Percentiles rank a stretch among this genome's conserved stretches.
These are phyloP conservation scores for Sylvilagus bachmani DNA, from an alignment of 2,113 vertebrate genomes.

Conservation along the genomic window DNA sequence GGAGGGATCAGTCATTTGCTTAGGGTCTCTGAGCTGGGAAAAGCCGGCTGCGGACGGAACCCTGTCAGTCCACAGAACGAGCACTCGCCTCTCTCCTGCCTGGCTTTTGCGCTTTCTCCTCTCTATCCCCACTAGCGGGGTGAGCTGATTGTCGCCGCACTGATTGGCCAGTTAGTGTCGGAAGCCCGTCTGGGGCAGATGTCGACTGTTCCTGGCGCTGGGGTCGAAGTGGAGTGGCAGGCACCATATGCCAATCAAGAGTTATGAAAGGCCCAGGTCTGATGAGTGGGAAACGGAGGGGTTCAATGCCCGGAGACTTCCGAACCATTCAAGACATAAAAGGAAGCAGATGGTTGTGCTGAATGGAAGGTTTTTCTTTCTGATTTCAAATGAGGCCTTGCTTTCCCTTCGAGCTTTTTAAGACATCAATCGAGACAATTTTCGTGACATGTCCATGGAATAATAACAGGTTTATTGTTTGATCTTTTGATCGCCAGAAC, in stretches of 20 bases:
- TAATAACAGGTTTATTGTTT: constrained; percentile 76
- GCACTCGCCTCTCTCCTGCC: too few species aligned
- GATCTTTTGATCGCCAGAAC: background rate
- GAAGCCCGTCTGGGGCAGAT: background rate
- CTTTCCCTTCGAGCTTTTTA: constrained; percentile 69
- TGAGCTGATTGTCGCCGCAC: background rate
- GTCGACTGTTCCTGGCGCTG: background rate
- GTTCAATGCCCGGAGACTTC: constrained; percentile 81
- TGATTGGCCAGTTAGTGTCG: background rate
- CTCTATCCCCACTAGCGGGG: background rate
- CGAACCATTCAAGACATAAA: constrained; percentile 79
- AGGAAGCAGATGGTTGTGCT: constrained; percentile 48
- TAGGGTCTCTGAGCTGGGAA: background rate
- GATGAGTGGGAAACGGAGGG: constrained; percentile 78
- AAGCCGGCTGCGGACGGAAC: too few species aligned
- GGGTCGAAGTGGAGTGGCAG: background rate
- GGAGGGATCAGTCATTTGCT: background rate
- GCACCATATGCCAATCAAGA: background rate
- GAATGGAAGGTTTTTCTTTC: constrained; percentile 84
- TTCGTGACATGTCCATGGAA: constrained; percentile 75
- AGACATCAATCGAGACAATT: constrained; percentile 84
- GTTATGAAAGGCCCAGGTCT: background rate
- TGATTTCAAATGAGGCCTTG: constrained; percentile 85
- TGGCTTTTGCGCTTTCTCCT: background rate
- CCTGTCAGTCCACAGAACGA: background rate